A percentile compares a stretch with the other conserved stretches of the same genome.
phyloP scores from a whole-genome alignment of 53 echinoderm and acorn worm genomes.

The Henricia sp. region DNA sequence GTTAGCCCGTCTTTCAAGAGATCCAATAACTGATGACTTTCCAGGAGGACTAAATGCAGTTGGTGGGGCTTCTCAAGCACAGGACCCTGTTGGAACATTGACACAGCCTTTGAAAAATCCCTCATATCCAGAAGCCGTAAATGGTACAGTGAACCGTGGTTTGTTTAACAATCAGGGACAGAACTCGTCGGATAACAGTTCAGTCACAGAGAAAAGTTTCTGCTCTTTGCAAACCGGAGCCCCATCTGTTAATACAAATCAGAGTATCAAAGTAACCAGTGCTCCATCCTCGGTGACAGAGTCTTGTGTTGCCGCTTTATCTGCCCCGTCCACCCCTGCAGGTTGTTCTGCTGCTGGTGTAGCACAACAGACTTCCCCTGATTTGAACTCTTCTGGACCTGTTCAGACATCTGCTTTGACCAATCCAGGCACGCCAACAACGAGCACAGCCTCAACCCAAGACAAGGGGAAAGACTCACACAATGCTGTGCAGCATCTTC shows the following conservation, averaged over 20 bases:
- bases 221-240: slow-evolving; percentile 15
- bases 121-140: neutral
- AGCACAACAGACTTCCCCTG: slow-evolving; percentile 47
- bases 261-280: slow-evolving; percentile 8
- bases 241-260: slow-evolving; percentile 13
- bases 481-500: slow-evolving; percentile 74
- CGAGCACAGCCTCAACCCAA: slow-evolving; percentile 33
- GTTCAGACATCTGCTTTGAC: slow-evolving; percentile 32
- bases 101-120: slow-evolving; percentile 39
- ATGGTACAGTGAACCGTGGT: neutral
- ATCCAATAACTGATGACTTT: slow-evolving; percentile 74
- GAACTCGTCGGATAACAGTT: slow-evolving; percentile 15
- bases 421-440: slow-evolving; percentile 34
- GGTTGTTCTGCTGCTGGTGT: slow-evolving; percentile 27
- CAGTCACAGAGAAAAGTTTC: slow-evolving; percentile 31
- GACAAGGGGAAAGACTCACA: slow-evolving; percentile 35
- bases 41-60: slow-evolving; percentile 5
- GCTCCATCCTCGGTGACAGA: slow-evolving; percentile 31
- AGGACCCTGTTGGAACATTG: slow-evolving; percentile 3
- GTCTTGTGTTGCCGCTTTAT: slow-evolving; percentile 32
- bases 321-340: slow-evolving; percentile 62
- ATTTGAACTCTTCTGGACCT: slow-evolving; percentile 28
- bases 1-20: slow-evolving; percentile 92
- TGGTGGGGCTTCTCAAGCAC: slow-evolving; percentile 1
- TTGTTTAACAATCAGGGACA: slow-evolving; percentile 39